Evolutionary conservation across 92 coral and sea anemone species (phyloP).

Genomic region (Phenganax subtilis): DNA sequence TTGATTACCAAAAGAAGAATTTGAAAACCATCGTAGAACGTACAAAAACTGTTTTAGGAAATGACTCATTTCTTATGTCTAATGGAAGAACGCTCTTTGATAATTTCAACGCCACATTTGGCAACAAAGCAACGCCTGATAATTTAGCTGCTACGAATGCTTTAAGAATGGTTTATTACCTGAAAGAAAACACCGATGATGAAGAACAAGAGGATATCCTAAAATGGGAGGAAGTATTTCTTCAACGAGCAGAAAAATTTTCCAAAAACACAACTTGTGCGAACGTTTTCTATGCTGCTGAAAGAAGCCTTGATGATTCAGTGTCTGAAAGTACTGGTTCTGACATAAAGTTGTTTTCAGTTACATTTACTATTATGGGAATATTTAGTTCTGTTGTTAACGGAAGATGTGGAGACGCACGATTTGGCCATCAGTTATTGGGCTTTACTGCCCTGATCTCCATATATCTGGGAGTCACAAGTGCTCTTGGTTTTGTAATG

Average conservation of each 20-base stretch:
- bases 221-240: conserved; percentile 50
- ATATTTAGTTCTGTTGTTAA: conserved; percentile 58
- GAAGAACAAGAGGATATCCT: conserved; percentile 30
- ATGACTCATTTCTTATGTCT: conserved; percentile 12
- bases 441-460: conserved; percentile 60
- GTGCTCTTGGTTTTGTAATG: conserved; percentile 64
- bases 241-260: conserved; percentile 21
- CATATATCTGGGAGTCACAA: conserved; percentile 62
- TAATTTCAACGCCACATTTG: neutral
- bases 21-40: neutral
- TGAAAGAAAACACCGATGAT: conserved; percentile 37
- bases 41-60: neutral
- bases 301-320: conserved; percentile 66
- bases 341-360: conserved; percentile 35
- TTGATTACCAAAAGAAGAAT: conserved; percentile 20
- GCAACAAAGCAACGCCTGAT: neutral
- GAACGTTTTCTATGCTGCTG: conserved; percentile 48
- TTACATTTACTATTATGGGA: conserved; percentile 64
- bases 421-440: conserved; percentile 59
- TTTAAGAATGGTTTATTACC: conserved; percentile 22
- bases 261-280: conserved; percentile 45
- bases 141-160: conserved; percentile 5
- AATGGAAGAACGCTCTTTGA: conserved; percentile 14
- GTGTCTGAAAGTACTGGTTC: conserved; percentile 61
- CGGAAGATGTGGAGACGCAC: conserved; percentile 58